Conservation (phyloP, 2,888 invertebrate species). For the Glaucopsyche alexis region DNA sequence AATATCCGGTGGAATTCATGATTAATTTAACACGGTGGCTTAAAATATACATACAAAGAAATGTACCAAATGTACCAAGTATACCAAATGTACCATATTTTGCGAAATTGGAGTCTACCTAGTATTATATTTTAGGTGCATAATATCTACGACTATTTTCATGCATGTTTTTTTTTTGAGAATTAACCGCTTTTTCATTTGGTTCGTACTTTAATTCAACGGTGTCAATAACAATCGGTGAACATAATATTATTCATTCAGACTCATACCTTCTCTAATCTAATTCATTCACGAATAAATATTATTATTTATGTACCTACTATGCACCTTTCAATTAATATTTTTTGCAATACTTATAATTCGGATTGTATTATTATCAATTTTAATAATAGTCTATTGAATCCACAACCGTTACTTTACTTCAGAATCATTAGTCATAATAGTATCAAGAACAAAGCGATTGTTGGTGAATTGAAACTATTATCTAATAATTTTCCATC, state of each 20-base stretch:
- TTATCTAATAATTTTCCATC: slow-evolving; percentile 76
- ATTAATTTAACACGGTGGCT: neutral
- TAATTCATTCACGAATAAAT: neutral
- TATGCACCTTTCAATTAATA: neutral
- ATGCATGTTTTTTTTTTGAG: too few relatives aligned
- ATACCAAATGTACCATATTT: neutral
- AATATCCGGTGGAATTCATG: neutral
- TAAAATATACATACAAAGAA: neutral
- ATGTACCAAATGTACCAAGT: neutral
- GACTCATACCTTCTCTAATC: too few relatives aligned
- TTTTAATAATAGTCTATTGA: slow-evolving; percentile 17
- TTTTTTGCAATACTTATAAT: neutral
- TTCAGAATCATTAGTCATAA: slow-evolving; percentile 7
- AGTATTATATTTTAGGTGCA: too few relatives aligned
- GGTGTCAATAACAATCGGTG: too few relatives aligned
- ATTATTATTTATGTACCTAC: neutral
- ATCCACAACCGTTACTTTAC: slow-evolving; percentile 12
- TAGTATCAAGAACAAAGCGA: slow-evolving; percentile 71
- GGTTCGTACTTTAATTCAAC: too few relatives aligned
- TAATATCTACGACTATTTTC: too few relatives aligned
- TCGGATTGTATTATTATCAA: slow-evolving; percentile 4
- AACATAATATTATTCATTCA: too few relatives aligned
- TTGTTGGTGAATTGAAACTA: slow-evolving; percentile 75
- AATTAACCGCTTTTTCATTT: too few relatives aligned
- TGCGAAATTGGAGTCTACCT: too few relatives aligned